Conservation (phyloP, 1,140 invertebrate genomes). For the Drosophila nigromelanica region DNA sequence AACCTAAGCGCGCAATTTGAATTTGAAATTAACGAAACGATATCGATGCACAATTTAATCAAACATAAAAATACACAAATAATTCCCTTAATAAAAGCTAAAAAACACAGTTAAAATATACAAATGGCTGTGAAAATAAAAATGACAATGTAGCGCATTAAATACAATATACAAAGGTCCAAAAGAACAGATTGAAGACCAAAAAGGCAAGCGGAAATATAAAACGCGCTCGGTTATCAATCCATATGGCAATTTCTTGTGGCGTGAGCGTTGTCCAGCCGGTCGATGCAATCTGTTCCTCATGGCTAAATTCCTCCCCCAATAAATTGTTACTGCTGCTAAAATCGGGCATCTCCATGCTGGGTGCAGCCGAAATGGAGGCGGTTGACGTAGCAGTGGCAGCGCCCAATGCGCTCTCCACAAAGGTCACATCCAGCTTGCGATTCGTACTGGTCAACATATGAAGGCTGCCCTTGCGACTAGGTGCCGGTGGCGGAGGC, state of each 20-base stretch:
- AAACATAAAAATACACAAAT: slow-evolving; percentile 17
- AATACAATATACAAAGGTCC: slow-evolving; percentile 89
- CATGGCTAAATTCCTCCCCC: slow-evolving; percentile 22
- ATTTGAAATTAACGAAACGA: background rate
- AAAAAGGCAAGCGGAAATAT: slow-evolving; percentile 91
- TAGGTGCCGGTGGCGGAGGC: background rate
- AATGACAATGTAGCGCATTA: slow-evolving; percentile 22
- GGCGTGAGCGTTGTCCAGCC: slow-evolving; percentile 93
- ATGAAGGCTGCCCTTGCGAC: slow-evolving; percentile 9
- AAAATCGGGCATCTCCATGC: slow-evolving; percentile 12
- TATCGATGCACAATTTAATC: slow-evolving; percentile 1
- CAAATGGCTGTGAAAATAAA: slow-evolving; percentile 1
- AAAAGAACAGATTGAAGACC: slow-evolving; percentile 93
- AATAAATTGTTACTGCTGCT: slow-evolving; percentile 43
- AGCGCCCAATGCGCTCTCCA: slow-evolving; percentile 52
- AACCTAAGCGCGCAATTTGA: slow-evolving; percentile 30
- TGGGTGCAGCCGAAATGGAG: background rate
- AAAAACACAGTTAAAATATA: slow-evolving; percentile 12
- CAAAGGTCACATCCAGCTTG: slow-evolving; percentile 56
- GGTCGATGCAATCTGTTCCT: slow-evolving; percentile 62
- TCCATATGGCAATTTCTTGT: slow-evolving; percentile 93
- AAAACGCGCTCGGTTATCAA: slow-evolving; percentile 90
- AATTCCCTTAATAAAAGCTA: background rate
- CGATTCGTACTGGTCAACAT: slow-evolving; percentile 34
- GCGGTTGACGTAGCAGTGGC: slow-evolving; percentile 3